These are phyloP conservation scores for Sciaenops ocellatus DNA, from an alignment of 2,797 vertebrate genomes.

Conservation along the genomic window DNA sequence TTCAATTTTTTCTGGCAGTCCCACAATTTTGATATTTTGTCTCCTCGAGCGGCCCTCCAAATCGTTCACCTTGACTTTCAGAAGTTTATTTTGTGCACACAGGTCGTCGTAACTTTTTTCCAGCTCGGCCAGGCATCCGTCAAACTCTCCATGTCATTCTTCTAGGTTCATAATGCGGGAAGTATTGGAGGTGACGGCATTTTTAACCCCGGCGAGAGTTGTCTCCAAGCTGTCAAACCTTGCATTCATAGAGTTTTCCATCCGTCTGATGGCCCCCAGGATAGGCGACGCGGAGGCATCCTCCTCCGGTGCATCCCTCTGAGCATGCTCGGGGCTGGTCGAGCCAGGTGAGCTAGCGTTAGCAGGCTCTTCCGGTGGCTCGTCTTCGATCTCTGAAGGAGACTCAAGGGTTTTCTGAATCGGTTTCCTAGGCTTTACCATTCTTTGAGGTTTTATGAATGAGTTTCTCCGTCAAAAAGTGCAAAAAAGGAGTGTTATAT, in stretches of 20 bases:
- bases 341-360: constrained; percentile 1
- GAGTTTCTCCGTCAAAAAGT: neutral
- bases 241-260: neutral
- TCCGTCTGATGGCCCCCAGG: neutral
- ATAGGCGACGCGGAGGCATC: neutral
- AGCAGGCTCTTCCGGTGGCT: neutral
- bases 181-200: neutral
- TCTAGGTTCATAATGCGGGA: neutral
- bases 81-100: neutral
- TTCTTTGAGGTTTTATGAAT: neutral
- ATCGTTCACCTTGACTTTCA: neutral
- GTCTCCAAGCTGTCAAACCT: constrained; percentile 5
- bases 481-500: constrained; percentile 1
- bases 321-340: neutral
- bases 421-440: neutral
- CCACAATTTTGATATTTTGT: too few species aligned
- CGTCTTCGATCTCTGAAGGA: neutral
- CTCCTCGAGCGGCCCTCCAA: too few species aligned
- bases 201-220: constrained; percentile 1
- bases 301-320: neutral
- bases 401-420: neutral
- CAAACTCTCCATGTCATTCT: neutral
- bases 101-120: neutral
- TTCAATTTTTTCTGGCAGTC: too few species aligned
- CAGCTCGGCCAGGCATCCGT: neutral